phyloP scores from a whole-genome alignment of 2,113 vertebrate genomes.

The Vidua macroura region DNA sequence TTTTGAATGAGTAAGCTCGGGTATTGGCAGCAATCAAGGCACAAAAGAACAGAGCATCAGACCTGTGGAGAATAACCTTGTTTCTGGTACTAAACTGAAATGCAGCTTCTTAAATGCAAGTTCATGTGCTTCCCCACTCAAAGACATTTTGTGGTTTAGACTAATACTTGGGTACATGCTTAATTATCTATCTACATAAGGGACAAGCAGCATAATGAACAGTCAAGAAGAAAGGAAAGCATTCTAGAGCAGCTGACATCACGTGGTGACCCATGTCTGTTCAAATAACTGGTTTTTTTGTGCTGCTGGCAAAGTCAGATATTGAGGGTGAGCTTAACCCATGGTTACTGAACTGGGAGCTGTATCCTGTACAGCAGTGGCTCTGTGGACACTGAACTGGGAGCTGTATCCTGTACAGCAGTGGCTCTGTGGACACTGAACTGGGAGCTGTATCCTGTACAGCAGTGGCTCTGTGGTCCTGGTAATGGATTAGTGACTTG shows the following conservation, averaged over 20 bases:
- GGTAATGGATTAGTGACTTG: background rate
- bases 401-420: no score
- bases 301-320: background rate
- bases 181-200: background rate
- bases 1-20: background rate
- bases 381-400: no score
- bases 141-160: background rate
- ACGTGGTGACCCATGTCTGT: background rate
- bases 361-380: no score
- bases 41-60: background rate
- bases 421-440: no score
- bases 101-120: background rate
- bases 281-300: background rate
- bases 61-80: background rate
- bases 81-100: background rate
- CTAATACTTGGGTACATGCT: background rate
- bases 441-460: no score
- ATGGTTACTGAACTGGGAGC: background rate
- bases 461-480: no score
- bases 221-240: background rate
- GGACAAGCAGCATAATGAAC: background rate
- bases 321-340: background rate
- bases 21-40: background rate
- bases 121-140: background rate
- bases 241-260: background rate